These are phyloP conservation scores for Lethenteron camtschaticum DNA, from an alignment of 2,113 vertebrate genomes.

Conservation along the genomic window DNA sequence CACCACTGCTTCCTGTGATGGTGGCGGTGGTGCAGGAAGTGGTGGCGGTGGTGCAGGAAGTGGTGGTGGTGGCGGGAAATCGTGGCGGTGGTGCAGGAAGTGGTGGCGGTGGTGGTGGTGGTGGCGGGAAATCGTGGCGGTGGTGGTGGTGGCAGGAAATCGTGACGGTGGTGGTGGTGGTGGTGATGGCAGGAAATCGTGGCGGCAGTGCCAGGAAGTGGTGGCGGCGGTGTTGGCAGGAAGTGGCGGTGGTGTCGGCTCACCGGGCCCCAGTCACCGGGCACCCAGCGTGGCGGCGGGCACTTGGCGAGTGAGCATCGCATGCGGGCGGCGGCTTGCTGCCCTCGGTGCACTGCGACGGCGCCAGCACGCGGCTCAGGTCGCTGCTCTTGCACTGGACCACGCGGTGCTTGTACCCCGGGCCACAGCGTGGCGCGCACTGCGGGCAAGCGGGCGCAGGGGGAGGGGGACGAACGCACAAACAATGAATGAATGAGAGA, in stretches of 20 bases:
- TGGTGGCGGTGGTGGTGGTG: too few species aligned
- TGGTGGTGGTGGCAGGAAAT: too few species aligned
- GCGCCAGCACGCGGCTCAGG: conserved; percentile 33
- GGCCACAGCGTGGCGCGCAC: conserved; percentile 80
- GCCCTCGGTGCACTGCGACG: conserved; percentile 38
- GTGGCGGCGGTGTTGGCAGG: too few species aligned
- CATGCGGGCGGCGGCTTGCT: conserved; percentile 57
- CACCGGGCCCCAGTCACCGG: conserved; percentile 80
- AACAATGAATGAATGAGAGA: neutral
- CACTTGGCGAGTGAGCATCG: conserved; percentile 82
- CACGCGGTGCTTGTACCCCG: conserved; percentile 62
- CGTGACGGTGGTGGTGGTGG: too few species aligned
- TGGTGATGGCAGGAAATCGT: too few species aligned
- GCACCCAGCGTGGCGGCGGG: conserved; percentile 64
- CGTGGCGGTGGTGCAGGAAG: too few species aligned
- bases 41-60: too few species aligned
- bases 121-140: too few species aligned
- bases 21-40: too few species aligned
- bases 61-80: too few species aligned
- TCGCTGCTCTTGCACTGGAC: conserved; percentile 78
- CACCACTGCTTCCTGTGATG: too few species aligned
- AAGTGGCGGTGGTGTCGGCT: neutral
- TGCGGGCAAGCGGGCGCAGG: conserved; percentile 14
- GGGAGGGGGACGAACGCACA: neutral
- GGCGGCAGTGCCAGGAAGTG: too few species aligned